Conservation (phyloP, 1,140 invertebrate genomes). For the Sycophila sp. region DNA sequence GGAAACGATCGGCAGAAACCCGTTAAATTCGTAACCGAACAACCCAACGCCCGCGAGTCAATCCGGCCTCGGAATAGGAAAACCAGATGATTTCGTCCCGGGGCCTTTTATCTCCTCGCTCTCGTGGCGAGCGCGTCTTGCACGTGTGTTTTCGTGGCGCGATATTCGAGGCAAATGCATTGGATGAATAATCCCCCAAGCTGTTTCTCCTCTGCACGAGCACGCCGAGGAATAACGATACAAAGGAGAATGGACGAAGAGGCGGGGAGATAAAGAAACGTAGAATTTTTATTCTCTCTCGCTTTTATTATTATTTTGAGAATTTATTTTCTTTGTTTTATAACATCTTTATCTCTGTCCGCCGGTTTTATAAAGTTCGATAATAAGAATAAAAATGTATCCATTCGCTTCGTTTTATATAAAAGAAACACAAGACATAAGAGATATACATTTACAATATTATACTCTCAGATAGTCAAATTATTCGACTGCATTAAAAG, state of each 20-base stretch:
- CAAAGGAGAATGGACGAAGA: not conserved
- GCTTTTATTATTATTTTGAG: not conserved
- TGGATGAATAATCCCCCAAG: not conserved
- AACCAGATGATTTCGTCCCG: not conserved
- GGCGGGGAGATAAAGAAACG: not conserved
- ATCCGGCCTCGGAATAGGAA: not conserved
- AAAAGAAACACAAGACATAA: too few relatives aligned
- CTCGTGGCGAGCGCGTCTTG: not conserved
- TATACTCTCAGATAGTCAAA: too few relatives aligned
- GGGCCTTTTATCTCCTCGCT: not conserved
- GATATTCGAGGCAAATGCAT: slow-evolving; percentile 17
- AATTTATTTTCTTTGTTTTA: slow-evolving; percentile 7
- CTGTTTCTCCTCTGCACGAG: not conserved
- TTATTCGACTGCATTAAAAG: too few relatives aligned
- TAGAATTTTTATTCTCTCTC: not conserved
- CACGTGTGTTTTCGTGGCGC: not conserved
- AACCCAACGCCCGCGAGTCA: not conserved
- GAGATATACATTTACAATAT: too few relatives aligned
- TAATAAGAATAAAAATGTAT: too few relatives aligned
- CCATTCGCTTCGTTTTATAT: too few relatives aligned
- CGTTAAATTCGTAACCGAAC: not conserved
- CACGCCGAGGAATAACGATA: not conserved
- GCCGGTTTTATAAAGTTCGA: too few relatives aligned
- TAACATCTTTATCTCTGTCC: not conserved
- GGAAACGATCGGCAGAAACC: too few relatives aligned